Evolutionary conservation across 2,113 vertebrate species (phyloP).

Genomic region (Dolichallabes microphthalmus): DNA sequence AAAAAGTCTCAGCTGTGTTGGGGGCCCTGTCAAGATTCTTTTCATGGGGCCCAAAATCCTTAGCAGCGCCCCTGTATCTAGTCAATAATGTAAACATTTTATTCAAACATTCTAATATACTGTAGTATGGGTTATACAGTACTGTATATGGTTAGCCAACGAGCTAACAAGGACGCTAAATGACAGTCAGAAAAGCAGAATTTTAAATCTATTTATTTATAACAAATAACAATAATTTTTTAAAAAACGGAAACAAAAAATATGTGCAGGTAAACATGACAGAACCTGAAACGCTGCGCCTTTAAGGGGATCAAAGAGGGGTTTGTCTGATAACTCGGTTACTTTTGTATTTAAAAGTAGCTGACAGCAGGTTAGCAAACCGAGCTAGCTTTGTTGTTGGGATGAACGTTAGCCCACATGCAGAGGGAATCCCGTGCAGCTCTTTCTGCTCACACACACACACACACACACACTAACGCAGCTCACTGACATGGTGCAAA

Average conservation of each 20-base stretch:
- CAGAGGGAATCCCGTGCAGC: background rate
- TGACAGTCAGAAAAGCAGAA: background rate
- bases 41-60: no score
- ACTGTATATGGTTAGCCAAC: background rate
- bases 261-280: background rate
- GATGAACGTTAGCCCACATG: background rate
- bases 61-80: no score
- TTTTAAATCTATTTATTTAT: background rate
- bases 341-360: background rate
- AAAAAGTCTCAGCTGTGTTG: no score
- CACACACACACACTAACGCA: background rate
- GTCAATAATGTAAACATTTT: background rate
- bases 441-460: background rate
- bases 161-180: background rate
- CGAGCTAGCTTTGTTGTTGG: constrained; percentile 27
- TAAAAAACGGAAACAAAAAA: background rate
- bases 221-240: no score
- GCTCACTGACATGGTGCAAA: background rate
- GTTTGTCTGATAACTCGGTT: background rate
- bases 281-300: background rate
- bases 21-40: no score
- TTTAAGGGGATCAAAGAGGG: background rate
- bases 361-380: constrained; percentile 5
- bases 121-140: background rate
- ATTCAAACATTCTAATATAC: background rate